Conservation (phyloP, 92 coral and sea anemone genomes). For the Epizoanthus scotinus region DNA sequence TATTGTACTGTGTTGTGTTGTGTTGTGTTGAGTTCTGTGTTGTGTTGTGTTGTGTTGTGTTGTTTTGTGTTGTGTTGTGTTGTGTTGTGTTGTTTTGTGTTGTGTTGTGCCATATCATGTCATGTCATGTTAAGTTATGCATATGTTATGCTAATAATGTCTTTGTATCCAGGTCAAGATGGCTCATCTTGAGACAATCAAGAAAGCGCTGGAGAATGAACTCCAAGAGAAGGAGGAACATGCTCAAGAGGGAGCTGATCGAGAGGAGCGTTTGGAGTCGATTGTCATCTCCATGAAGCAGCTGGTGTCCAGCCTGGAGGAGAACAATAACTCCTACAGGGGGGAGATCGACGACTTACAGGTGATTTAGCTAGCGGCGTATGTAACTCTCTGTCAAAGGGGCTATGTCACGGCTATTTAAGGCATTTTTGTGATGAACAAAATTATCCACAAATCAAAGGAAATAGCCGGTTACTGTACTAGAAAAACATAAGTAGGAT, state of each 20-base stretch:
- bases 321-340: conserved; percentile 55
- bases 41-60: too few species aligned
- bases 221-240: conserved; percentile 55
- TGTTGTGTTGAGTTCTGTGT: too few species aligned
- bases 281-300: conserved; percentile 46
- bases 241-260: conserved; percentile 6
- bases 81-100: too few species aligned
- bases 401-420: too few species aligned
- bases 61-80: too few species aligned
- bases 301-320: conserved; percentile 48
- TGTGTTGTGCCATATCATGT: too few species aligned
- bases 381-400: neutral
- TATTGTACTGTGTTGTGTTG: too few species aligned
- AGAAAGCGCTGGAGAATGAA: conserved; percentile 48
- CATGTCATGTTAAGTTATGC: too few species aligned
- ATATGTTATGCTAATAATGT: neutral
- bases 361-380: neutral
- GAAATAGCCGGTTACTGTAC: too few species aligned
- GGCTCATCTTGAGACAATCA: conserved; percentile 55
- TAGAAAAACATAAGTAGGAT: too few species aligned
- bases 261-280: conserved; percentile 44
- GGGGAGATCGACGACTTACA: conserved; percentile 42
- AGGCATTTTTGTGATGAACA: too few species aligned
- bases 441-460: too few species aligned
- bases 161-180: conserved; percentile 17